A percentile compares a stretch with the other conserved stretches of the same genome.
These are phyloP conservation scores for Carollia perspicillata DNA, from an alignment of 2,113 vertebrate genomes.

Conservation along the genomic window DNA sequence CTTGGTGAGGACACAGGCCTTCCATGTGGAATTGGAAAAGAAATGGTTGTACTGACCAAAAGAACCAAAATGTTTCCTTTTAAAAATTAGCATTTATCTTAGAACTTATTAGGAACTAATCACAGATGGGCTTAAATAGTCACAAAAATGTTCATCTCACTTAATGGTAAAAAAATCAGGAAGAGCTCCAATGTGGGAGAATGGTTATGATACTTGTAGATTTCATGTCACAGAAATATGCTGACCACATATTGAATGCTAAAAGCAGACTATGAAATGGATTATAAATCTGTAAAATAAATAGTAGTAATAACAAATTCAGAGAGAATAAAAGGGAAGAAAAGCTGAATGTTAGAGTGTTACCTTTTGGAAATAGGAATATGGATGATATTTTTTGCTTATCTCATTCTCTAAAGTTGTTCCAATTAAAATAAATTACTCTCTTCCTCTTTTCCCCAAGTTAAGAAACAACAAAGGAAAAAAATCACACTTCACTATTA, in stretches of 20 bases:
- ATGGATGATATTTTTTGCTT: not conserved
- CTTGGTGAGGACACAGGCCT: too few species aligned
- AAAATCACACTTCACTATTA: not conserved
- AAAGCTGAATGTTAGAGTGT: not conserved
- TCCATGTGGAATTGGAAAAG: too few species aligned
- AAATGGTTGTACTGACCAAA: too few species aligned
- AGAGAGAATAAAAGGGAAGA: not conserved
- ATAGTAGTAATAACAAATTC: not conserved
- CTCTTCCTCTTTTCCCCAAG: not conserved
- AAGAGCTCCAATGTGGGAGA: not conserved
- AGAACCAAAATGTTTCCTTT: too few species aligned
- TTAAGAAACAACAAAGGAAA: not conserved
- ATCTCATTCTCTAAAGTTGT: not conserved
- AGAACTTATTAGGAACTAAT: too few species aligned
- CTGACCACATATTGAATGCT: not conserved
- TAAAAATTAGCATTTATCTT: too few species aligned
- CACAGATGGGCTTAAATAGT: too few species aligned
- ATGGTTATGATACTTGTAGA: not conserved
- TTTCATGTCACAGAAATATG: not conserved
- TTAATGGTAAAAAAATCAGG: not conserved
- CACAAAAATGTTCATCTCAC: not conserved
- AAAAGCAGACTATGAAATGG: not conserved
- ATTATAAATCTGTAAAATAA: not conserved
- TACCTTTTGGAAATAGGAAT: not conserved
- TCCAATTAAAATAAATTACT: not conserved